A percentile compares a stretch with the other conserved stretches of the same genome.
Evolutionary conservation across 2,888 invertebrate genomes (phyloP).

Genomic region (Tortricodes alternella): DNA sequence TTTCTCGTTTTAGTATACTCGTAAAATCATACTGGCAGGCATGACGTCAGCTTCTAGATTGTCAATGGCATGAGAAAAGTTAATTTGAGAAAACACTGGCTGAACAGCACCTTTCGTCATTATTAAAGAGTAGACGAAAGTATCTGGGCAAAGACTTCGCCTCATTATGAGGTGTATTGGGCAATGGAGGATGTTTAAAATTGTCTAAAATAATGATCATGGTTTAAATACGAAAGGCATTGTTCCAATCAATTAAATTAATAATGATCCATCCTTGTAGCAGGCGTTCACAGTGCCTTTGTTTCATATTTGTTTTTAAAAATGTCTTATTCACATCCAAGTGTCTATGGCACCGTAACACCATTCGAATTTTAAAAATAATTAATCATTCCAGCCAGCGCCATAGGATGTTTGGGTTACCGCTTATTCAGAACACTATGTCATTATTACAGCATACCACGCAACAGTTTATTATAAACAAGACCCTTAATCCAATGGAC

Average conservation of each 20-base stretch:
- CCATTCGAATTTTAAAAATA: conserved; percentile 24
- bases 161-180: no score
- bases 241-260: no score
- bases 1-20: conserved; percentile 23
- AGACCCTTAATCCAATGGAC: neutral
- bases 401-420: conserved; percentile 15
- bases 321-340: neutral
- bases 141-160: no score
- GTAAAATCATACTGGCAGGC: conserved; percentile 16
- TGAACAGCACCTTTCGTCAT: no score
- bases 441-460: conserved; percentile 25
- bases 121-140: no score
- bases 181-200: no score
- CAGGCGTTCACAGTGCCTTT: neutral
- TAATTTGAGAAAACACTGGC: neutral
- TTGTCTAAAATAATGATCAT: no score
- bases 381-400: conserved; percentile 15
- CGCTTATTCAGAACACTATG: conserved; percentile 28
- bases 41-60: conserved; percentile 12
- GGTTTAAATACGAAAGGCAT: neutral
- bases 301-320: neutral
- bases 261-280: no score
- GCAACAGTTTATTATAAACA: neutral
- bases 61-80: neutral
- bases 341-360: conserved; percentile 4